phyloP scores from a whole-genome alignment of 2,888 invertebrate species.

The Gari tellinella region DNA sequence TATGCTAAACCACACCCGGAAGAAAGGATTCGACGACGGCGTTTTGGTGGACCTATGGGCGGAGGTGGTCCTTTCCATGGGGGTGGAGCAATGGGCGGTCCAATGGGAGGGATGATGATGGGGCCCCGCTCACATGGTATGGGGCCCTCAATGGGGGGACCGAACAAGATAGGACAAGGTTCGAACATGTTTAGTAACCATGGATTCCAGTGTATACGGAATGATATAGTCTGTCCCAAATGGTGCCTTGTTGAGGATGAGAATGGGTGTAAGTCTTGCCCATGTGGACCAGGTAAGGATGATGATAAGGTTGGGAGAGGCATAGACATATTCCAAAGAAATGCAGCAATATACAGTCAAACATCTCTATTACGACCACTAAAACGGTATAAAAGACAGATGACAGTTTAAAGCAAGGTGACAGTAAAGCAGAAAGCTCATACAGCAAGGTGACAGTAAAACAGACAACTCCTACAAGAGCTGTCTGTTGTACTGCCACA shows the following conservation, averaged over 20 bases:
- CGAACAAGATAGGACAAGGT: slow-evolving; percentile 18
- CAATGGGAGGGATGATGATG: slow-evolving; percentile 17
- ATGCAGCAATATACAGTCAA: too few relatives aligned
- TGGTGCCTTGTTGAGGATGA: slow-evolving; percentile 60
- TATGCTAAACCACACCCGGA: too few relatives aligned
- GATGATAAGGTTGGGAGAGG: not conserved
- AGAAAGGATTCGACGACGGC: too few relatives aligned
- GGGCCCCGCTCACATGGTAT: slow-evolving; percentile 24
- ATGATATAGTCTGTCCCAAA: slow-evolving; percentile 58
- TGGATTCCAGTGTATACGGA: slow-evolving; percentile 48
- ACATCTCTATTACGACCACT: too few relatives aligned
- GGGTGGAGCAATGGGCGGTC: slow-evolving; percentile 9
- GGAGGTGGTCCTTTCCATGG: slow-evolving; percentile 27
- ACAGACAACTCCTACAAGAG: too few relatives aligned
- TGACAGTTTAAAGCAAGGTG: too few relatives aligned
- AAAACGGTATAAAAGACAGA: too few relatives aligned
- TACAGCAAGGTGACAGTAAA: too few relatives aligned
- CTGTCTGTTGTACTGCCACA: too few relatives aligned
- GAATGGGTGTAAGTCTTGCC: slow-evolving; percentile 62
- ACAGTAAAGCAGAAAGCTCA: too few relatives aligned
- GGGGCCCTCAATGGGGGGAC: slow-evolving; percentile 43
- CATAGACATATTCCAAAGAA: too few relatives aligned
- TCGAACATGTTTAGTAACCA: slow-evolving; percentile 19
- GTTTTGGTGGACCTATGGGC: slow-evolving; percentile 38
- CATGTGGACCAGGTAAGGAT: slow-evolving; percentile 59